phyloP scores from a whole-genome alignment of 1,140 invertebrate species.

The Cotesia glomerata region DNA sequence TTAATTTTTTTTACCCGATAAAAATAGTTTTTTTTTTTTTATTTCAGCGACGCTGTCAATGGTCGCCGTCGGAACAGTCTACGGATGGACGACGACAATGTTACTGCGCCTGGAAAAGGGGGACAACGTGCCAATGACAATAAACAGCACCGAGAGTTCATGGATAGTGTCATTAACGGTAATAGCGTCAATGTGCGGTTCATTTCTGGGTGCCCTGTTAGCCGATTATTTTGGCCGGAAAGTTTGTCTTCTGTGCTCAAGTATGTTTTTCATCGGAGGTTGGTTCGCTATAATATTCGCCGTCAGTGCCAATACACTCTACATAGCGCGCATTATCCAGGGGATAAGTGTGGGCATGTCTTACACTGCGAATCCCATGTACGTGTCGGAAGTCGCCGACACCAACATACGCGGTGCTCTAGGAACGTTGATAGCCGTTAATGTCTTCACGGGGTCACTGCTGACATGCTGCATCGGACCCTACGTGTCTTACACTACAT shows the following conservation, averaged over 20 bases:
- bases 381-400: conserved; percentile 73
- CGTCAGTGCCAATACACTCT: conserved; percentile 62
- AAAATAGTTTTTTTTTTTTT: neutral
- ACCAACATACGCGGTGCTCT: conserved; percentile 73
- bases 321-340: conserved; percentile 66
- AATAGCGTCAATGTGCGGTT: conserved; percentile 62
- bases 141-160: conserved; percentile 49
- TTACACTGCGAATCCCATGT: conserved; percentile 75
- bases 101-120: conserved; percentile 40
- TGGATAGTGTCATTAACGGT: conserved; percentile 58
- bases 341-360: conserved; percentile 76
- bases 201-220: conserved; percentile 57
- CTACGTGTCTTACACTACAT: conserved; percentile 66
- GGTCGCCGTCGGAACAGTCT: conserved; percentile 59
- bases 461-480: conserved; percentile 74
- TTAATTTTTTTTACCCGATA: neutral
- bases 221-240: conserved; percentile 72
- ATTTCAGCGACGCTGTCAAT: conserved; percentile 59
- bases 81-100: conserved; percentile 58
- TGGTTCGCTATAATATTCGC: conserved; percentile 72
- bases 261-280: conserved; percentile 70
- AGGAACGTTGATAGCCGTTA: conserved; percentile 73
- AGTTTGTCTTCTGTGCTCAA: conserved; percentile 68
- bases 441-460: conserved; percentile 72
- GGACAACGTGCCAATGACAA: conserved; percentile 44